A percentile compares a stretch with the other conserved stretches of the same genome.
These are phyloP conservation scores for Drosophila azteca DNA, from an alignment of 1,140 invertebrate species.

Conservation along the genomic window DNA sequence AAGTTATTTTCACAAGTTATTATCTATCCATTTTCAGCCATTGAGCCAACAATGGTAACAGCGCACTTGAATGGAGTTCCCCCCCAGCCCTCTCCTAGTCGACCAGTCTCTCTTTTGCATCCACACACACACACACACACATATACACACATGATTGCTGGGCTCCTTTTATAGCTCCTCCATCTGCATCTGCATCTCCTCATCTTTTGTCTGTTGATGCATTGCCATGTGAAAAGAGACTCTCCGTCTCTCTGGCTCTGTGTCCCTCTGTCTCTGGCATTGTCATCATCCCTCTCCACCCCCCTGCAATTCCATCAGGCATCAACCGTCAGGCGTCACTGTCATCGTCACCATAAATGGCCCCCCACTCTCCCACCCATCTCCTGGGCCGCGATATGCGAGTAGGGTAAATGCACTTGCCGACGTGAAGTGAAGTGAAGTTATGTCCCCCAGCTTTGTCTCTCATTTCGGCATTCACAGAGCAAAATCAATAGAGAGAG, in stretches of 20 bases:
- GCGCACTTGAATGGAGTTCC: slow-evolving; percentile 44
- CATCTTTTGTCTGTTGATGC: slow-evolving; percentile 49
- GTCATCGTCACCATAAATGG: slow-evolving; percentile 52
- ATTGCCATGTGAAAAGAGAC: slow-evolving; percentile 43
- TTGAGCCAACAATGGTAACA: slow-evolving; percentile 68
- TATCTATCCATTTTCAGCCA: slow-evolving; percentile 78
- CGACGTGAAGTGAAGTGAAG: neutral
- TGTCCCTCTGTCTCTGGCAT: neutral
- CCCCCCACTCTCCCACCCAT: slow-evolving; percentile 26
- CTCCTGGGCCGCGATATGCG: neutral
- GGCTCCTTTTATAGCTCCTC: slow-evolving; percentile 47
- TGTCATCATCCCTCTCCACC: slow-evolving; percentile 10
- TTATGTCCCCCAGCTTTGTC: slow-evolving; percentile 22
- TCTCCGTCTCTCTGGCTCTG: no score
- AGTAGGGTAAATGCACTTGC: slow-evolving; percentile 68
- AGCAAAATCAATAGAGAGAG: slow-evolving; percentile 50
- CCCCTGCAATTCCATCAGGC: neutral
- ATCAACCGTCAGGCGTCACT: neutral
- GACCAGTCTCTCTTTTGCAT: slow-evolving; percentile 27
- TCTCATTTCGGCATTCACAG: slow-evolving; percentile 30
- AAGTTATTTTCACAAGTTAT: slow-evolving; percentile 81
- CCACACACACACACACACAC: neutral
- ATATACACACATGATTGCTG: slow-evolving; percentile 17
- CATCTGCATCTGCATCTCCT: slow-evolving; percentile 3
- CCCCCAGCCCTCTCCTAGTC: neutral